Base-by-base conservation (phyloP, 2,113 vertebrate genomes). In the Rostratula benghalensis region DNA sequence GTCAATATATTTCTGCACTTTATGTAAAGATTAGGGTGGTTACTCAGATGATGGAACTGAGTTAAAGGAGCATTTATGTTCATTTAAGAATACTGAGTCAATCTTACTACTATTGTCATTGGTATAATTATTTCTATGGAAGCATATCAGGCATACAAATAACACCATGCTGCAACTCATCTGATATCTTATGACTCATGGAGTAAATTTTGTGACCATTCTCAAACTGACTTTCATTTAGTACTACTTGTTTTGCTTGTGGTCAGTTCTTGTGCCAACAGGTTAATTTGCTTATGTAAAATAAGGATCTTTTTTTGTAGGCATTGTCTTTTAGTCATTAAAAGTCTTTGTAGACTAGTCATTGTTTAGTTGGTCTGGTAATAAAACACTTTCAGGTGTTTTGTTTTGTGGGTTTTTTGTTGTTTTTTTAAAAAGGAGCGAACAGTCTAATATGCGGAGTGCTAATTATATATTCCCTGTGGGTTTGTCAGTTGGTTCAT, bases 181-280 rank as follows among this genome's bases (percentile, higher is more conserved):
- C 28, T 65, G 73, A 41, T 74, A 35, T 57, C 31, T 89, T 7
- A 1, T 83, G 87, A 93, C n/a, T 82, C 15, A 7, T 15, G 13
- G 39, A 64, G 28, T 89, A 81, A 76, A 53, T 79, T 53, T 82
- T 65, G 30, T 89, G 65, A 65, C 41, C 13, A 3, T 74, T 89
- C 50, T 90, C 53, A 91, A 41, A 22, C 30, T 1, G 3, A 15
- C 20, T 80, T 92, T 64, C 5, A 25, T 70, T 92, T 91, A 83
- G 43, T 89, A 59, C 28, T 91, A 93, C n/a, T 87, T 45, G 20
- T 84, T 96, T 96, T 95, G 48, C 45, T 9, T 83, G 53, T 61
- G 45, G 45, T 83, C 45, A 41, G 57, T 84, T 93, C 61, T 60
- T 63, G 46, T 75, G 63, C 54, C 41, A 75, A 23, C n/a, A 76